A percentile compares a stretch with the other conserved stretches of the same genome.
Conservation (phyloP, 2,113 vertebrate genomes). For the Manacus vitellinus region DNA sequence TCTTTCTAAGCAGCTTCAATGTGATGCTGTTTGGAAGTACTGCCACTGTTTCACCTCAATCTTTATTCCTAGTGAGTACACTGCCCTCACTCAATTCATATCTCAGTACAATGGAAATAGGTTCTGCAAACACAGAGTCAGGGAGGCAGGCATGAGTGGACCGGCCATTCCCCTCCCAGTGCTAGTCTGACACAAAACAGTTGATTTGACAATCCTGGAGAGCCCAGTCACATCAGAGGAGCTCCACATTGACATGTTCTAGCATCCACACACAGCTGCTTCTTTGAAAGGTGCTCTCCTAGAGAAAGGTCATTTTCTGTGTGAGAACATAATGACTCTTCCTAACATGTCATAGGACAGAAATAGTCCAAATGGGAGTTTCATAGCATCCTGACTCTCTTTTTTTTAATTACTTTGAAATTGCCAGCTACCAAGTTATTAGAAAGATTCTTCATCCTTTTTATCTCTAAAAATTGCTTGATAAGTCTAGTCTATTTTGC, state of each 20-base stretch:
- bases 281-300: neutral
- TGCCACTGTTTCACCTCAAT: neutral
- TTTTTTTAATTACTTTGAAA: neutral
- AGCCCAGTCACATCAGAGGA: neutral
- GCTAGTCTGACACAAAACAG: neutral
- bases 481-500: neutral
- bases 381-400: neutral
- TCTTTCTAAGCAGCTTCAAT: neutral
- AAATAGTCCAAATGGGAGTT: neutral
- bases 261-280: neutral
- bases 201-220: neutral
- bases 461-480: neutral
- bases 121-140: neutral
- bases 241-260: neutral
- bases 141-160: neutral
- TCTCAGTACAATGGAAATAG: neutral
- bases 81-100: neutral
- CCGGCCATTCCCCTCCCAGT: neutral
- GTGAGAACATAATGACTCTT: neutral
- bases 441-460: neutral
- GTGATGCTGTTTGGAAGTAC: neutral
- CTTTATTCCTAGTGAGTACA: neutral
- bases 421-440: neutral
- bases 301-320: neutral
- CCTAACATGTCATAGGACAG: neutral